Base-by-base conservation (phyloP, 2,113 vertebrate species). In the Neogale vison region DNA sequence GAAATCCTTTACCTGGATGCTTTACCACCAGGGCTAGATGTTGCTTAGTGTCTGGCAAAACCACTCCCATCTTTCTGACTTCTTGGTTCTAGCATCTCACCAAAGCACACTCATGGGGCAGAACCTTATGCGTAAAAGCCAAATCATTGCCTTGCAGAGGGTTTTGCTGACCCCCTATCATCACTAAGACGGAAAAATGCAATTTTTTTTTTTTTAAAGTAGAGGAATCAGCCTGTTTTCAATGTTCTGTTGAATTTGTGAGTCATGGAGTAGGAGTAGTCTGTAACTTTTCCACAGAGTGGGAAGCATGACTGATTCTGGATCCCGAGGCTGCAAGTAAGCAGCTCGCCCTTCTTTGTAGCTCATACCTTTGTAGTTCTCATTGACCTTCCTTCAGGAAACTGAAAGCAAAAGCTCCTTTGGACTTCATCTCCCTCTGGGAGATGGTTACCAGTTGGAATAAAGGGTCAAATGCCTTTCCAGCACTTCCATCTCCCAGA, bases 161-260 rank as follows among this genome's bases (percentile, higher is more conserved):
- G 6, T 36, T 42, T 90, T 93, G 88, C 31, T 81, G 57, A 76
- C 3, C 34, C 57, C 6, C 57, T 84, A 39, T 59, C 18, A 63
- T 90, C 72, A 72, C n/a, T 47, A 88, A 55, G 18, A 57, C 67
- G 65, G n/a, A 88, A 69, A 88, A 94, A 84, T 61, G 45, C 31
- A 47, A 2, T 47, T 61, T 47, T 47, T 59, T 81, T 47, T 39
- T 57, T 90, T 89, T 87, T 65, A 3, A 95, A 67, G 74, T 74
- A 85, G 55, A 84, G 39, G 72, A 97, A 86, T 91, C 47, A 89
- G 55, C 59, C 65, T 80, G 67, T 87, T 96, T 92, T 95, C 29
- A 92, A 26, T 47, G 50, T 92, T 67, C 31, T 91, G 88, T 69
- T 88, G 67, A 88, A 92, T 88, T 80, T 95, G 95, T 94, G 85